These are phyloP conservation scores for Microdon myrmicae DNA, from an alignment of 2,888 invertebrate genomes.

Conservation along the genomic window DNA sequence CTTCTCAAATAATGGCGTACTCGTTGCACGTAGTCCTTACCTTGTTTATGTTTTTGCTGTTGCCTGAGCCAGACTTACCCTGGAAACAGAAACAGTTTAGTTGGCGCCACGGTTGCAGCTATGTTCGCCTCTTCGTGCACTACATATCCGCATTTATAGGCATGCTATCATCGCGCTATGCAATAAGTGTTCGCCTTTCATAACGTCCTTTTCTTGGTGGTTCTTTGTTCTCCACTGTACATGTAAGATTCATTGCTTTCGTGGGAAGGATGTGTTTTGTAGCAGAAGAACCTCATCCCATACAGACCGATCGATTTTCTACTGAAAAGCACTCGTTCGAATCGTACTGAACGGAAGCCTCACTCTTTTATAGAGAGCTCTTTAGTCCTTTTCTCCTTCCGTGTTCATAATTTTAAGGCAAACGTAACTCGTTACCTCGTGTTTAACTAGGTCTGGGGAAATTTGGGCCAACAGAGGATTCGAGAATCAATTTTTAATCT, in stretches of 20 bases:
- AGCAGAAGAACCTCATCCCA: conserved; percentile 27
- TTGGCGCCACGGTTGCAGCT: conserved; percentile 30
- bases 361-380: conserved; percentile 10
- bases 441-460: no score
- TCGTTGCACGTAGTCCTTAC: no score
- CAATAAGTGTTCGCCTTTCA: conserved; percentile 6
- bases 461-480: no score
- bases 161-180: conserved; percentile 13
- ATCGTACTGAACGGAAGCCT: conserved; percentile 19
- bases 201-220: not conserved
- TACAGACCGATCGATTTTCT: conserved; percentile 26
- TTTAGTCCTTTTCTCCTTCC: not conserved
- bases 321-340: conserved; percentile 18
- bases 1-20: no score
- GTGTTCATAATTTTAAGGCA: no score
- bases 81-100: conserved; percentile 25
- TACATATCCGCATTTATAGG: conserved; percentile 11
- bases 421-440: no score
- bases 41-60: conserved; percentile 1
- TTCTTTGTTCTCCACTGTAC: conserved; percentile 6
- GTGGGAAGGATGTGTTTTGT: conserved; percentile 10
- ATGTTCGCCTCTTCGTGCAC: conserved; percentile 35
- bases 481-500: conserved; percentile 7
- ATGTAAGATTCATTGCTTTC: conserved; percentile 29
- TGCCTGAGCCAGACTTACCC: conserved; percentile 1